Base-by-base conservation (phyloP, 2,797 vertebrate genomes). In the Ctenochaetus hawaiiensis region DNA sequence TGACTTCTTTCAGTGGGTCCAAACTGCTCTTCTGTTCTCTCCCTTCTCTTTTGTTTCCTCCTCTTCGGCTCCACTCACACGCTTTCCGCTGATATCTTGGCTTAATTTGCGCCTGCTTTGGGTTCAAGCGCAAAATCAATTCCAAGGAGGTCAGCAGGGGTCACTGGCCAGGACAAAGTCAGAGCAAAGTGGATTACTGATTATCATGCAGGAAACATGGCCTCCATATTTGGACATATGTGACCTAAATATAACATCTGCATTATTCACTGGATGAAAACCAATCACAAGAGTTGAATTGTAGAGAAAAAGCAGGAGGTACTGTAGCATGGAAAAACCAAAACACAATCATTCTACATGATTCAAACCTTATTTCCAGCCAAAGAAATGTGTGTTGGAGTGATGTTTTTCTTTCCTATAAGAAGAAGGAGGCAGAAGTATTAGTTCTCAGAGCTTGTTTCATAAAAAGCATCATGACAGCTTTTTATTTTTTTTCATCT, bases 111-210 rank as follows among this genome's bases (percentile, higher is more conserved):
- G 89, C 93, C 90, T 89, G 94, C 91, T 88, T 94, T 91, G 91
- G 95, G 92, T 97, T 96, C 94, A 96, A 96, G 95, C 94, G 89
- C 95, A 96, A 96, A 98, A 97, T 97, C 96, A 96, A 97, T 99
- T 98, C 96, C 93, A 90, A 78, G 89, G 93, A 96, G 96, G 97
- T 97, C 96, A 97, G 92, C 87, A 67, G 78, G 93, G 97, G 96
- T 97, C 96, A 96, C 84, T 51, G 91, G 78, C 88, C 89, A 90
- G 93, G 92, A 95, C 90, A 87, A 82, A 92, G 90, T 87, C 89
- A 85, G 93, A 94, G 92, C 87, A 91, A 92, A 94, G 94, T 94
- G 95, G 96, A 96, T 92, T 96, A 95, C 94, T 96, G 93, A 95
- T 96, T 94, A 95, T 96, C 95, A 94, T 95, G 94, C 94, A 90